Percentiles rank a stretch among this genome's conserved stretches.
Evolutionary conservation across 2,797 vertebrate genomes (phyloP).

Genomic region (Jordanella pulchra): DNA sequence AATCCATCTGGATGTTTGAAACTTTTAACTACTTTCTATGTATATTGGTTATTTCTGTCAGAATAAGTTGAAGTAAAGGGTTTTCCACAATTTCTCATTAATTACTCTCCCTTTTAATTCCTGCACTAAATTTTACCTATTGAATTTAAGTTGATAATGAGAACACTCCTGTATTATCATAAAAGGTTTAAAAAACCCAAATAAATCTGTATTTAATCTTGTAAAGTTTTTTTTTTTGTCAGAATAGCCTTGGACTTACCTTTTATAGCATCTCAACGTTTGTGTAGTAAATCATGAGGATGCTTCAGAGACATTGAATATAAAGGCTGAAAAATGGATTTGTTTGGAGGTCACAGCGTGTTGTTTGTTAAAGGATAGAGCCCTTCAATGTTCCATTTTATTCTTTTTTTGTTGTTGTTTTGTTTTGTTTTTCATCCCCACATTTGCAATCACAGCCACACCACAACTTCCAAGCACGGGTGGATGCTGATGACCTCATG

Average conservation of each 20-base stretch:
- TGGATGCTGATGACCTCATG: constrained; percentile 15
- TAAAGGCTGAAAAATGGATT: constrained; percentile 29
- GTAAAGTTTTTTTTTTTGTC: constrained; percentile 21
- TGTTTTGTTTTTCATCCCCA: background rate
- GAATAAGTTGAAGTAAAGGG: background rate
- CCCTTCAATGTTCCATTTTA: background rate
- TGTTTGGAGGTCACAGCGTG: constrained; percentile 44
- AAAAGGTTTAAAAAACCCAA: background rate
- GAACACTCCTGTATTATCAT: background rate
- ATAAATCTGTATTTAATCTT: constrained; percentile 9
- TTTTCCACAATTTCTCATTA: background rate
- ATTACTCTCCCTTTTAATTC: background rate
- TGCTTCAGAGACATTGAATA: constrained; percentile 33
- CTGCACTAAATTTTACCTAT: background rate
- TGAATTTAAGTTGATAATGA: background rate
- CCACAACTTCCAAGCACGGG: constrained; percentile 5
- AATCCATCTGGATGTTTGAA: background rate
- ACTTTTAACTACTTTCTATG: background rate
- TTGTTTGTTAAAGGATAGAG: constrained; percentile 47
- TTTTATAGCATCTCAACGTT: constrained; percentile 39
- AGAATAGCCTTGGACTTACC: constrained; percentile 29
- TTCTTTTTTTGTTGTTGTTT: constrained; percentile 1
- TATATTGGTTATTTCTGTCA: background rate
- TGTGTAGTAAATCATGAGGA: constrained; percentile 48
- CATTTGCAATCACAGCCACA: constrained; percentile 23